Evolutionary conservation across 1,140 invertebrate species (phyloP), one percentile per base, ranked within the genome.

Genomic region (Cydia amplana): DNA sequence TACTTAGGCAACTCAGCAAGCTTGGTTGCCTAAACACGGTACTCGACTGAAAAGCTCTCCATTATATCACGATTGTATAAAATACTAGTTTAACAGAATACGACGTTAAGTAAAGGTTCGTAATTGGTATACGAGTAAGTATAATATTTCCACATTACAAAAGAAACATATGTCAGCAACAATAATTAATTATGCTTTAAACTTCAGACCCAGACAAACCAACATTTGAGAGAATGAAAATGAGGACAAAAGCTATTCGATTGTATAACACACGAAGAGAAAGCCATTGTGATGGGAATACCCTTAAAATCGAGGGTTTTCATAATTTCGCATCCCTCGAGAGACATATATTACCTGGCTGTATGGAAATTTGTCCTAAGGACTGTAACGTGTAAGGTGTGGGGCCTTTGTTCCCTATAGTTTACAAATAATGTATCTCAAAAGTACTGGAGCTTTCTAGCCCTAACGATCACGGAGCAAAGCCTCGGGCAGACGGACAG

Each of bases 261-360:
- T 67, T n/a, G 25, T 67, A 36, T 67, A 32, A 67, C 64, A 67
- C 64, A 67, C 64, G 64, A 67, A 32, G 64, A 32, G 64, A 67
- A 67, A 67, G 16, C 64, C 28, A 67, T 67, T 67, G 64, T 67
- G 64, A 67, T n/a, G 64, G 36, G 64, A 32, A 67, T 67, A 67
- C 64, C 64, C 64, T 67, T 67, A 67, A 32, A 67, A 67, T 67
- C 10, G 64, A 32, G 64, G 64, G 64, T 67, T 67, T 67, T 67
- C n/a, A n/a, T 67, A 67, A 67, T 67, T 67, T 67, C 28, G 16
- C 64, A 67, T 67, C 64, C 64, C 64, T 18, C 28, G 28, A 16
- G 64, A 55, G 51, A 28, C 64, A 7, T n/a, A n/a, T n/a, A n/a
- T 67, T 67, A 67, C 64, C 64, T 32, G 64, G 64, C 64, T n/a